A percentile compares a stretch with the other conserved stretches of the same genome.
These are phyloP conservation scores for Ethmia dodecea DNA, from an alignment of 2,888 invertebrate species.

Conservation along the genomic window DNA sequence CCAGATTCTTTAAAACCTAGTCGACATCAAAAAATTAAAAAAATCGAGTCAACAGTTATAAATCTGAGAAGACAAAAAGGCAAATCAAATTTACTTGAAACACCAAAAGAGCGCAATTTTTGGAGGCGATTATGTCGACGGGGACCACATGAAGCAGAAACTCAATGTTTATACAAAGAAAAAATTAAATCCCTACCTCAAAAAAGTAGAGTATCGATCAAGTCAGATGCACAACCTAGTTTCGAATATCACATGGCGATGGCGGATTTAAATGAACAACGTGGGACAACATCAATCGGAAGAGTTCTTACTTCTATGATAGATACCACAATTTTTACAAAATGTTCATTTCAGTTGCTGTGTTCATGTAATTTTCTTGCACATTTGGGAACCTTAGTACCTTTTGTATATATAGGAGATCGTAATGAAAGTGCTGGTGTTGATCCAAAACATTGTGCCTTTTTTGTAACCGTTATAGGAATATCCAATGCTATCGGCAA, in stretches of 20 bases:
- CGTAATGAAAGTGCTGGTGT: conserved; percentile 9
- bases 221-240: conserved; percentile 49
- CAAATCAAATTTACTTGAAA: conserved; percentile 28
- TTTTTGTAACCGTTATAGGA: conserved; percentile 14
- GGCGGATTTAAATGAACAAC: conserved; percentile 11
- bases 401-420: conserved; percentile 14
- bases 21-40: conserved; percentile 55
- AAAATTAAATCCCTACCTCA: conserved; percentile 50
- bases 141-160: conserved; percentile 51
- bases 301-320: conserved; percentile 17
- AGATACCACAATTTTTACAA: conserved; percentile 10
- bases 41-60: conserved; percentile 50
- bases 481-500: conserved; percentile 10
- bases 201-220: conserved; percentile 46
- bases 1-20: conserved; percentile 46
- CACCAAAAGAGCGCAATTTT: conserved; percentile 20
- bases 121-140: conserved; percentile 48
- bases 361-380: conserved; percentile 9
- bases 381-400: conserved; percentile 12
- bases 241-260: conserved; percentile 35
- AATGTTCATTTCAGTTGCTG: conserved; percentile 7
- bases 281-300: conserved; percentile 10
- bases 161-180: conserved; percentile 62
- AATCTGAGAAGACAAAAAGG: conserved; percentile 31
- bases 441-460: conserved; percentile 6